Evolutionary conservation across 2,113 vertebrate species (phyloP).

Genomic region (Chionomys nivalis): DNA sequence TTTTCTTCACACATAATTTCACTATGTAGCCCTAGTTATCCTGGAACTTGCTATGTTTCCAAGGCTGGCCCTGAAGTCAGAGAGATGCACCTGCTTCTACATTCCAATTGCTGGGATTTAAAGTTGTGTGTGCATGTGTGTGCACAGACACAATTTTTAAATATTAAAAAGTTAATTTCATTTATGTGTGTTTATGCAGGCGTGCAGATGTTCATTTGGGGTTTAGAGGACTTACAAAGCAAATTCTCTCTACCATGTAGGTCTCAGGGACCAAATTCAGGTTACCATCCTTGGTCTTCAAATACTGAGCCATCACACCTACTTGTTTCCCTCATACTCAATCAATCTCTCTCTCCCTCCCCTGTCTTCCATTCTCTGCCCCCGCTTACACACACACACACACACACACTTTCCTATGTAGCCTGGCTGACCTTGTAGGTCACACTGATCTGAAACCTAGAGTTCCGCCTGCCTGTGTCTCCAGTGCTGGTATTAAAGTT

Average conservation of each 20-base stretch:
- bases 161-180: neutral
- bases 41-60: neutral
- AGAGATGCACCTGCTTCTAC: neutral
- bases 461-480: too few species aligned
- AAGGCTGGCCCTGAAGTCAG: neutral
- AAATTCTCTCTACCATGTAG: neutral
- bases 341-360: too few species aligned
- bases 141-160: neutral
- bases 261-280: neutral
- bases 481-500: neutral
- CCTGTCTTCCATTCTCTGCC: neutral
- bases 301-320: neutral
- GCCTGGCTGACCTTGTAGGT: neutral
- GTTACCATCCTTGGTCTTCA: neutral
- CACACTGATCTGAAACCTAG: neutral
- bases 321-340: too few species aligned
- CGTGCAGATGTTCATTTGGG: neutral
- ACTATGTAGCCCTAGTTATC: neutral
- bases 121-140: neutral
- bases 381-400: rapidly evolving
- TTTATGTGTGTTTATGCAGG: neutral
- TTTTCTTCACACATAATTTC: neutral
- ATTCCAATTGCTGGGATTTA: neutral
- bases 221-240: neutral
- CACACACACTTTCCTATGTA: neutral